Evolutionary conservation across 92 coral and sea anemone genomes (phyloP).

Genomic region (Phymanthus crucifer): DNA sequence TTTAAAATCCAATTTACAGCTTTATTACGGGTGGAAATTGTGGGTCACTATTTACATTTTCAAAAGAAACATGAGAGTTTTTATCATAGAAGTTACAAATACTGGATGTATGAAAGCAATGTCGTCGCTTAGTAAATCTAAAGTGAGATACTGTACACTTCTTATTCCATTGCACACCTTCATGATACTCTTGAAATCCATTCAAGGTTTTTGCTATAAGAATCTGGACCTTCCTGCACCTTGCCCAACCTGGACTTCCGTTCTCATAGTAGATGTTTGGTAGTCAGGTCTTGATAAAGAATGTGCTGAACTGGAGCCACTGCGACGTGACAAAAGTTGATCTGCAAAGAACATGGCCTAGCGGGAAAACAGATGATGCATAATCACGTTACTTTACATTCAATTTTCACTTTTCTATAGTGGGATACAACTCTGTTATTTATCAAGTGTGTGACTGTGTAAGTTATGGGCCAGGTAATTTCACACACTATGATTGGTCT

Average conservation of each 20-base stretch:
- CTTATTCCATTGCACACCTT: background rate
- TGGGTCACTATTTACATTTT: background rate
- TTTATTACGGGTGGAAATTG: background rate
- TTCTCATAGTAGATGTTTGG: slow-evolving; percentile 64
- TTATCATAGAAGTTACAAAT: too few species aligned
- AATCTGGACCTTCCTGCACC: slow-evolving; percentile 38
- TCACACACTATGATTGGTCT: too few species aligned
- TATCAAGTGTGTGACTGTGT: too few species aligned
- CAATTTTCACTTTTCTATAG: too few species aligned
- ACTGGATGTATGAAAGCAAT: too few species aligned
- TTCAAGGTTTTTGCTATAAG: background rate
- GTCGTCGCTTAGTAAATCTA: too few species aligned
- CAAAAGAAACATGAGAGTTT: background rate
- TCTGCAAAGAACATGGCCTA: slow-evolving; percentile 99
- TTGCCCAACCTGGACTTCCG: slow-evolving; percentile 79
- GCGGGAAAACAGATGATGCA: slow-evolving; percentile 11
- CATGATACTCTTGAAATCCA: background rate
- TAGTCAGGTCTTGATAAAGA: slow-evolving; percentile 55
- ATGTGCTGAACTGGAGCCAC: slow-evolving; percentile 62
- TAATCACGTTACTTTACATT: background rate
- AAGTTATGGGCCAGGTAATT: too few species aligned
- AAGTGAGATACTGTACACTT: too few species aligned
- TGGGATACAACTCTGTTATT: too few species aligned
- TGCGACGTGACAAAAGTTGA: slow-evolving; percentile 76
- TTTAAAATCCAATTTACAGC: background rate